Base-by-base conservation (phyloP, 2,113 vertebrate genomes). In the Oryzias curvinotus region DNA sequence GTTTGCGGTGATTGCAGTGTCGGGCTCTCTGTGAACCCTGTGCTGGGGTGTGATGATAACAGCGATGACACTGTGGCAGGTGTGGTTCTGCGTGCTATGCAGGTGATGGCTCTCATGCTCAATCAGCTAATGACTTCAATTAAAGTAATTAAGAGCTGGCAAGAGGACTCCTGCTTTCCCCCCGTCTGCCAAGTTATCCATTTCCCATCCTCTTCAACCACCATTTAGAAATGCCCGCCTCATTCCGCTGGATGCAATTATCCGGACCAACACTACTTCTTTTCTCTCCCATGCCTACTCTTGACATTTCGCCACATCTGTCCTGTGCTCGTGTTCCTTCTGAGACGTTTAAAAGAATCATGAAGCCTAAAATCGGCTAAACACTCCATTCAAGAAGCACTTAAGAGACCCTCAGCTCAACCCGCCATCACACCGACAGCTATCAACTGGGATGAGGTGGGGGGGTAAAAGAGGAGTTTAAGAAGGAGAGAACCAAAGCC, bases 101-200 rank as follows among this genome's bases (percentile, higher is more conserved):
- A 88, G 87, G 89, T 89, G 87, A 89, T 82, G 85, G 83, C 86
- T 87, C 86, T 80, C 80, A 84, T 78, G 86, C 69, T 88, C 84
- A 83, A 84, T 84, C 80, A 83, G 75, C 85, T 89, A 90, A 90
- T 90, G 89, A 82, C 72, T 83, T 76, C 86, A 86, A 89, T 89
- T 88, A 89, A 86, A 82, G 84, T 90, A 86, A 90, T 90, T 88
- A 89, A 89, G 79, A 86, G 86, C 83, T 88, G 87, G 89, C 89
- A 87, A 46, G 23, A 69, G 65, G 74, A 67, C 78, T 77, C 74
- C 59, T 56, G 59, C 46, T 45, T 67, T 16, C 48, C 51, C 64
- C 17, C 56, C 60, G 51, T 23, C 65, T 75, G 68, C 70, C 82
- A 86, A 21, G 41, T 68, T 68, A 57, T 74, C 79, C 71, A 73